Base-by-base conservation (phyloP, 2,797 vertebrate species). In the Lates japonicus region DNA sequence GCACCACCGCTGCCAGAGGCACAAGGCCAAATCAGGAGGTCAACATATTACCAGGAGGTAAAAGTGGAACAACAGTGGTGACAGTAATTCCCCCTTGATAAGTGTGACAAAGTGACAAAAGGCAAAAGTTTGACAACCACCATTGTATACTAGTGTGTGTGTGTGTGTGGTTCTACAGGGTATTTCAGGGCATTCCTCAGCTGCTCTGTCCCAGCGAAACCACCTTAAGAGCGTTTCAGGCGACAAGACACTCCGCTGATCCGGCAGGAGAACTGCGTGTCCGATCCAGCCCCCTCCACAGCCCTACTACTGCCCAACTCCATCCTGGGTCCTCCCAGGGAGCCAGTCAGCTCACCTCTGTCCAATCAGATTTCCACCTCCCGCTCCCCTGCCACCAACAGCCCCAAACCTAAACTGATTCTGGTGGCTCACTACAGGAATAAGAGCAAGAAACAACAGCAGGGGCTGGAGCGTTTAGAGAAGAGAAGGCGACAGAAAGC, bases 151-250 rank as follows among this genome's bases (percentile, higher is more conserved):
- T n/a, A n/a, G n/a, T n/a, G 66, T 81, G 70, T 82, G 52, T 82
- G 14, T 87, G 48, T 73, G 33, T 78, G 63, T 35, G 96, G 96
- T 96, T 96, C 83, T 94, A 94, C 94, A 95, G 95, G n/a, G 80
- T 95, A 95, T 87, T 96, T 96, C 89, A 82, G 81, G 70, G 93
- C 93, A 0, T 91, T 96, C 73, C 19, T 96, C 35, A 81, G 62
- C 60, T 96, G 96, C 80, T 90, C 88, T 35, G 22, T n/a, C 13
- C 78, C 83, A 92, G 20, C 82, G 70, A 60, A 80, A 82, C 94
- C 86, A 93, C 88, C 71, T 55, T 90, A 55, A 95, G 88, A 88
- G 91, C 91, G 11, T 92, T 95, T 42, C 89, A 92, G 58, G 83
- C 65, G 7, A 94, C 51, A 95, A 86, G 85, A 93, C 92, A 0